These are phyloP conservation scores for Nineta flava DNA, from an alignment of 2,888 invertebrate genomes.

Conservation along the genomic window DNA sequence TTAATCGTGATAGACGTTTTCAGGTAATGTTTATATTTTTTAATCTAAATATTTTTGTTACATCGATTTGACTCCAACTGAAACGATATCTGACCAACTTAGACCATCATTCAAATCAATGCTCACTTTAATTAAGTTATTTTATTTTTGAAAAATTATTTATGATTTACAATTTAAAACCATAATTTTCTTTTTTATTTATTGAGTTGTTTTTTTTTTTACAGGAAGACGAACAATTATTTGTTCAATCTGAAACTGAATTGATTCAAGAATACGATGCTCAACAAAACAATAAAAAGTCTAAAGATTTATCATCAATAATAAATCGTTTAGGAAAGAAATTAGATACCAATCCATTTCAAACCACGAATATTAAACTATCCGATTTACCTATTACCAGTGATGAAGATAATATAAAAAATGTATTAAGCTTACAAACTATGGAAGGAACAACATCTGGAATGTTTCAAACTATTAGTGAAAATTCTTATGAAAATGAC, in stretches of 20 bases:
- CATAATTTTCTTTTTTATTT: neutral
- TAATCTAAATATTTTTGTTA: slow-evolving; percentile 18
- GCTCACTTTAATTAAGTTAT: too few species aligned
- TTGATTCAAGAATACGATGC: slow-evolving; percentile 5
- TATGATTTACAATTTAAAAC: neutral
- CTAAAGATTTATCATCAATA: slow-evolving; percentile 11
- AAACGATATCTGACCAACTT: too few species aligned
- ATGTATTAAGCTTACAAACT: slow-evolving; percentile 30
- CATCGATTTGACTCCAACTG: too few species aligned
- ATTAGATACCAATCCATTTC: neutral
- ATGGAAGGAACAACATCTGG: slow-evolving; percentile 43
- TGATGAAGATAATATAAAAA: slow-evolving; percentile 2
- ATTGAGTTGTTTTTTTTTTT: neutral
- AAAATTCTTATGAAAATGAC: slow-evolving; percentile 23
- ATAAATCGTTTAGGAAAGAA: slow-evolving; percentile 10
- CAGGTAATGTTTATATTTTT: slow-evolving; percentile 23
- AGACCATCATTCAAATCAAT: too few species aligned
- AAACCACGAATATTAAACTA: neutral
- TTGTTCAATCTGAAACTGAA: slow-evolving; percentile 1
- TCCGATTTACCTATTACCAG: neutral
- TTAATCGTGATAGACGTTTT: slow-evolving; percentile 29
- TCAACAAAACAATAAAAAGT: slow-evolving; percentile 1
- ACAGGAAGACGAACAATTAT: slow-evolving; percentile 3
- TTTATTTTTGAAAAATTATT: too few species aligned
- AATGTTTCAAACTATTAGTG: slow-evolving; percentile 44